Conservation (phyloP, 1,140 invertebrate genomes). For the Cylas formicarius region DNA sequence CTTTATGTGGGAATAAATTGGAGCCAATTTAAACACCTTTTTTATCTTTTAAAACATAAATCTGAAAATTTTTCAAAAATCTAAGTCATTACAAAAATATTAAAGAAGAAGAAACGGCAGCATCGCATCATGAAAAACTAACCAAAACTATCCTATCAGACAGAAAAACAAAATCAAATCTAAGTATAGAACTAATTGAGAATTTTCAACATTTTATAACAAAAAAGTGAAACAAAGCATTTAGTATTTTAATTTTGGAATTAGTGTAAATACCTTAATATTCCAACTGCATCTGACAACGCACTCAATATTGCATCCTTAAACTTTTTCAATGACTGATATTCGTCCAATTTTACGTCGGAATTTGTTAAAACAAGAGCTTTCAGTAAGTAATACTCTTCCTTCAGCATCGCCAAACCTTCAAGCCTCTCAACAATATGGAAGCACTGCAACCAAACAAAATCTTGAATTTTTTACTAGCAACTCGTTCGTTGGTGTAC, state of each 20-base stretch:
- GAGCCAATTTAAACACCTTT: too few species aligned
- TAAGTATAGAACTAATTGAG: too few species aligned
- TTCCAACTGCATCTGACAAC: slow-evolving; percentile 76
- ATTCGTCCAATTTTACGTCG: slow-evolving; percentile 83
- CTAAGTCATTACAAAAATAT: too few species aligned
- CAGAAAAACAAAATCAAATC: too few species aligned
- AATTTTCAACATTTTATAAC: too few species aligned
- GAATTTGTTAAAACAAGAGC: slow-evolving; percentile 87
- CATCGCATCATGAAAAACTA: too few species aligned
- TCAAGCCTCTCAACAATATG: slow-evolving; percentile 84
- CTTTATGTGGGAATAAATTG: too few species aligned
- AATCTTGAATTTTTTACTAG: slow-evolving; percentile 1
- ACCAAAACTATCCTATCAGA: too few species aligned
- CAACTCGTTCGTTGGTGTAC: too few species aligned
- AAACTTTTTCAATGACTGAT: slow-evolving; percentile 73
- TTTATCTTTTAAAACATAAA: too few species aligned
- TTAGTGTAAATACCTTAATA: slow-evolving; percentile 64
- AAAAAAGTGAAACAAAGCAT: slow-evolving; percentile 3
- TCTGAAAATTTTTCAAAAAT: too few species aligned
- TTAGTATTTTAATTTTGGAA: neutral
- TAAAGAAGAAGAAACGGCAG: too few species aligned
- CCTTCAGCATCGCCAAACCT: slow-evolving; percentile 69
- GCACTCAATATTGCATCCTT: slow-evolving; percentile 79
- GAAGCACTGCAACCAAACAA: slow-evolving; percentile 54
- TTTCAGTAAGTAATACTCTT: slow-evolving; percentile 90